phyloP scores from a whole-genome alignment of 2,113 vertebrate genomes.

The Sander vitreus region DNA sequence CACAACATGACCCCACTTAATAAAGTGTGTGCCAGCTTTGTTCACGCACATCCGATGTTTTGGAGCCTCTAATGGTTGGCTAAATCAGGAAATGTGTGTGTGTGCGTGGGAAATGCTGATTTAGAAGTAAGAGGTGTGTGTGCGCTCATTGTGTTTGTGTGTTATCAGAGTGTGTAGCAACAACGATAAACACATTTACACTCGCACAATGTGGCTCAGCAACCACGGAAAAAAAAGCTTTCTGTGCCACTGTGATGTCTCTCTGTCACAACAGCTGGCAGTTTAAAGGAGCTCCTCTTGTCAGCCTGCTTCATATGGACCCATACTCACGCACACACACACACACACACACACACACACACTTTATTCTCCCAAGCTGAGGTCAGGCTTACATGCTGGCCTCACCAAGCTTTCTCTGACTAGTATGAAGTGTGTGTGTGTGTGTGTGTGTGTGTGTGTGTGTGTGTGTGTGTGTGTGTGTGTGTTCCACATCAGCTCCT shows the following conservation, averaged over 20 bases:
- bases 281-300: constrained; percentile 29
- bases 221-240: constrained; percentile 23
- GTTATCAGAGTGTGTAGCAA: neutral
- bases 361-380: neutral
- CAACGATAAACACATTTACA: neutral
- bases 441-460: too few relatives aligned
- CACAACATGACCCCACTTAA: constrained; percentile 41
- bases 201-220: neutral
- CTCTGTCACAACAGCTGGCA: constrained; percentile 8
- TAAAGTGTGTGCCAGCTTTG: constrained; percentile 25
- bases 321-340: neutral
- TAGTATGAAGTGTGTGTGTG: too few relatives aligned
- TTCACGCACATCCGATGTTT: constrained; percentile 32
- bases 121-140: constrained; percentile 26
- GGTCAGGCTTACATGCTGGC: too few relatives aligned
- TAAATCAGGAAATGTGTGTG: constrained; percentile 31
- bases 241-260: constrained; percentile 2
- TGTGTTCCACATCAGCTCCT: constrained; percentile 32
- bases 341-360: neutral
- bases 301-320: too few relatives aligned
- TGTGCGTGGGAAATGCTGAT: constrained; percentile 1
- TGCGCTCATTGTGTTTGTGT: neutral
- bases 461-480: too few relatives aligned
- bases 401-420: too few relatives aligned
- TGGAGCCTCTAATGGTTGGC: constrained; percentile 11